Conservation (phyloP, 2,113 vertebrate species). For the Ophiodon elongatus region DNA sequence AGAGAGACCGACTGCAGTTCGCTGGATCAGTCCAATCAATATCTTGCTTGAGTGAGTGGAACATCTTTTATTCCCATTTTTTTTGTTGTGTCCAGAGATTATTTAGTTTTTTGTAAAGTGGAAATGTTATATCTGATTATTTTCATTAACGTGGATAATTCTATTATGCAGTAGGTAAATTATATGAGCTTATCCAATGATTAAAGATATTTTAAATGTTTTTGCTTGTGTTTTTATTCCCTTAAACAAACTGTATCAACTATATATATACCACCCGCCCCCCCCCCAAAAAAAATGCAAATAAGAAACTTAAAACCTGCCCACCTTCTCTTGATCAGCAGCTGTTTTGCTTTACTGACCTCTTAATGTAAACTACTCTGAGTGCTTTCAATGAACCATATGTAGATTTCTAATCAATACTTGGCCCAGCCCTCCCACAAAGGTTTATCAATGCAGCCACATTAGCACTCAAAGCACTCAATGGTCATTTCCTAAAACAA, state of each 20-base stretch:
- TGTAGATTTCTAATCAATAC: conserved; percentile 59
- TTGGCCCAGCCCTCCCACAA: conserved; percentile 15
- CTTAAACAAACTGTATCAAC: conserved; percentile 18
- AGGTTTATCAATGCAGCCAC: conserved; percentile 47
- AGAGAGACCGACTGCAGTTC: conserved; percentile 51
- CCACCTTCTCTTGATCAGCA: neutral
- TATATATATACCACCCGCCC: conserved; percentile 37
- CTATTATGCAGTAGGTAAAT: conserved; percentile 66
- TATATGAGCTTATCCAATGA: conserved; percentile 65
- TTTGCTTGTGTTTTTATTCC: conserved; percentile 19
- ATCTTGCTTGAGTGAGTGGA: conserved; percentile 46
- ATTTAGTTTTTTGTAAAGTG: conserved; percentile 49
- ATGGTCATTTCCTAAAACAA: conserved; percentile 11
- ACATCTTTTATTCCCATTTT: conserved; percentile 33
- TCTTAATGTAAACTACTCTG: conserved; percentile 32
- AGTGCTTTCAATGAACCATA: conserved; percentile 36
- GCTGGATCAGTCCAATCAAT: conserved; percentile 40
- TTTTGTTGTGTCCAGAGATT: conserved; percentile 49
- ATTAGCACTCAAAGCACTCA: conserved; percentile 54
- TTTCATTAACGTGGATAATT: conserved; percentile 58
- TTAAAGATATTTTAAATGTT: conserved; percentile 79
- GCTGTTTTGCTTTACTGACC: conserved; percentile 32
- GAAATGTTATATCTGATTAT: conserved; percentile 52
- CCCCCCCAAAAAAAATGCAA: neutral
- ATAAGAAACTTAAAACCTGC: conserved; percentile 20